Evolutionary conservation across 2,888 invertebrate genomes (phyloP).

Genomic region (Sminthurides aquaticus): DNA sequence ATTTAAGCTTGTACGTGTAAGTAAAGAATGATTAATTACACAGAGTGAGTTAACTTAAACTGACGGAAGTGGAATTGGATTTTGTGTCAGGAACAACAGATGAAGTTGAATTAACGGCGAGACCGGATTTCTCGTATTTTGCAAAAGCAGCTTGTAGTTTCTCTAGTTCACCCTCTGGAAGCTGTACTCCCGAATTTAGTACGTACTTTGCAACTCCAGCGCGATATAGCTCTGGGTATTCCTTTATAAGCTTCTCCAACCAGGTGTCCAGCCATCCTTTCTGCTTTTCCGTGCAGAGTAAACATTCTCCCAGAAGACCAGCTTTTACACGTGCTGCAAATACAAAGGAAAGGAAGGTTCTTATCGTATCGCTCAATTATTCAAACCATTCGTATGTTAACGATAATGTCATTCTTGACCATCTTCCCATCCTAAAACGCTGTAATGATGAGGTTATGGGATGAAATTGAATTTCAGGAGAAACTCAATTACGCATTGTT

Average conservation of each 20-base stretch:
- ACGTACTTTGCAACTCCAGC: slow-evolving; percentile 28
- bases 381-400: neutral
- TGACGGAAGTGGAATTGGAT: no score
- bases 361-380: neutral
- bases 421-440: neutral
- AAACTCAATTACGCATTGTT: no score
- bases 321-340: slow-evolving; percentile 28
- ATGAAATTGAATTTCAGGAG: no score
- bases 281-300: slow-evolving; percentile 28
- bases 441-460: no score
- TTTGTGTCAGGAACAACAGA: no score
- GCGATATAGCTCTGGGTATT: slow-evolving; percentile 25
- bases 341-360: no score
- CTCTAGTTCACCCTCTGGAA: slow-evolving; percentile 21
- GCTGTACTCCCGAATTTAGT: slow-evolving; percentile 21
- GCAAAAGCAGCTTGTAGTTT: slow-evolving; percentile 23
- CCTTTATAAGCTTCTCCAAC: slow-evolving; percentile 23
- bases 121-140: slow-evolving; percentile 14
- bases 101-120: no score
- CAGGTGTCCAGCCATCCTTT: slow-evolving; percentile 23
- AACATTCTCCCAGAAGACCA: slow-evolving; percentile 27
- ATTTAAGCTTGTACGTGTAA: no score
- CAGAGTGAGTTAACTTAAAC: no score
- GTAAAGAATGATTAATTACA: no score
- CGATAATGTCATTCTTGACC: no score